Conservation (phyloP, 2,113 vertebrate genomes). For the Aegypius monachus region DNA sequence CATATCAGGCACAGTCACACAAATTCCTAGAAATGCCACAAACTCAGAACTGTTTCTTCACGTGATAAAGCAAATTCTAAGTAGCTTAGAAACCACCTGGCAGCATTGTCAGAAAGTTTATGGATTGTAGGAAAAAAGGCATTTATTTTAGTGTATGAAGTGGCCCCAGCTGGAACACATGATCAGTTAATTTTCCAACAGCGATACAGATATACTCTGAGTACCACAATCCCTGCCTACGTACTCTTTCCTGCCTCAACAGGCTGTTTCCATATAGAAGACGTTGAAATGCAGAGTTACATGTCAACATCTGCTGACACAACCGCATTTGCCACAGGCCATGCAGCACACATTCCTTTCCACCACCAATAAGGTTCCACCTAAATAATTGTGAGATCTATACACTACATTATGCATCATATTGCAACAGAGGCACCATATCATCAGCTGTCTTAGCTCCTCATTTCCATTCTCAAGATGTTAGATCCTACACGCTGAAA, state of each 20-base stretch:
- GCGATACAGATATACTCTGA: rapidly evolving
- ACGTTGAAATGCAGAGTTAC: neutral
- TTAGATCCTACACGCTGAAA: neutral
- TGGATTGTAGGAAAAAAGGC: neutral
- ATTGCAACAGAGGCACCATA: neutral
- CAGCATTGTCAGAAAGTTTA: neutral
- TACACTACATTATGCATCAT: too few relatives aligned
- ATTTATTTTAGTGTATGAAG: neutral
- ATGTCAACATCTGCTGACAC: rapidly evolving
- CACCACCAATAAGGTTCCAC: neutral
- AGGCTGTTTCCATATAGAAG: neutral
- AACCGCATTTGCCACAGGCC: neutral
- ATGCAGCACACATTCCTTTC: neutral
- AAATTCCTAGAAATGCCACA: neutral
- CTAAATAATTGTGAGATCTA: neutral
- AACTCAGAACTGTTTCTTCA: neutral
- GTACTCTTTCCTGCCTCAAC: neutral
- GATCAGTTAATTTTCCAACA: neutral
- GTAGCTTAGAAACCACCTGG: neutral
- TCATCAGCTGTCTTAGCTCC: neutral
- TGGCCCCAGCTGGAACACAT: neutral
- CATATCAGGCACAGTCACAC: rapidly evolving
- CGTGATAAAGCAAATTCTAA: neutral
- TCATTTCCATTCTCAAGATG: neutral
- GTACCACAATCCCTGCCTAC: neutral